Evolutionary conservation across 2,888 invertebrate genomes (phyloP).

Genomic region (Chaetoderma sp.): DNA sequence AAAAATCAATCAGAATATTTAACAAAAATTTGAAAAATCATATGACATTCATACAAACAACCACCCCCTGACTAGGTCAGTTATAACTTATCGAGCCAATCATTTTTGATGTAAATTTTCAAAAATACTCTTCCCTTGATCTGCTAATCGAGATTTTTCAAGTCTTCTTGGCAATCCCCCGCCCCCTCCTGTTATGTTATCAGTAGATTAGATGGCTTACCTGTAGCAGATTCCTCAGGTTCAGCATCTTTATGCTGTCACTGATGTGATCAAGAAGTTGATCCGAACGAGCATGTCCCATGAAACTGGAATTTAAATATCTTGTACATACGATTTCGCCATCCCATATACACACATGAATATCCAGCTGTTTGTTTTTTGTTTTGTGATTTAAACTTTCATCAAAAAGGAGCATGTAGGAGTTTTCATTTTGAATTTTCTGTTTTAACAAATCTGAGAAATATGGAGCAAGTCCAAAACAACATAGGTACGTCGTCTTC

Average conservation of each 20-base stretch:
- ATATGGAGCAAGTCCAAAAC: constrained; percentile 36
- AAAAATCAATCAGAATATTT: too few species aligned
- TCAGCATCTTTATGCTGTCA: constrained; percentile 19
- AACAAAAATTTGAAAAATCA: too few species aligned
- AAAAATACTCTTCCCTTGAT: too few species aligned
- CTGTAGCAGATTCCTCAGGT: constrained; percentile 14
- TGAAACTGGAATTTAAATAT: constrained; percentile 43
- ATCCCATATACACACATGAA: constrained; percentile 47
- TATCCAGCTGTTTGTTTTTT: constrained; percentile 46
- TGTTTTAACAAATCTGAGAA: constrained; percentile 23
- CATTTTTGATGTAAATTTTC: too few species aligned
- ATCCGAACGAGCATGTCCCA: constrained; percentile 35
- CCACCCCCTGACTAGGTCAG: too few species aligned
- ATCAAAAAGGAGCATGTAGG: constrained; percentile 39
- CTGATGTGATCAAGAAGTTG: constrained; percentile 40
- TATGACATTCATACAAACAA: too few species aligned
- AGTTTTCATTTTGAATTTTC: constrained; percentile 13
- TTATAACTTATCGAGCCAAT: too few species aligned
- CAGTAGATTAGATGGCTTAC: too few species aligned
- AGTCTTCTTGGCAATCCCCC: too few species aligned
- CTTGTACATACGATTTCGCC: constrained; percentile 38
- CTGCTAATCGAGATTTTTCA: too few species aligned
- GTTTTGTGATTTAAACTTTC: constrained; percentile 37
- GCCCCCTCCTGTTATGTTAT: too few species aligned
- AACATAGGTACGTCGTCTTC: constrained; percentile 25